Evolutionary conservation across 2,888 invertebrate genomes (phyloP), one percentile per base, ranked within the genome.

Genomic region (Thyatira batis): DNA sequence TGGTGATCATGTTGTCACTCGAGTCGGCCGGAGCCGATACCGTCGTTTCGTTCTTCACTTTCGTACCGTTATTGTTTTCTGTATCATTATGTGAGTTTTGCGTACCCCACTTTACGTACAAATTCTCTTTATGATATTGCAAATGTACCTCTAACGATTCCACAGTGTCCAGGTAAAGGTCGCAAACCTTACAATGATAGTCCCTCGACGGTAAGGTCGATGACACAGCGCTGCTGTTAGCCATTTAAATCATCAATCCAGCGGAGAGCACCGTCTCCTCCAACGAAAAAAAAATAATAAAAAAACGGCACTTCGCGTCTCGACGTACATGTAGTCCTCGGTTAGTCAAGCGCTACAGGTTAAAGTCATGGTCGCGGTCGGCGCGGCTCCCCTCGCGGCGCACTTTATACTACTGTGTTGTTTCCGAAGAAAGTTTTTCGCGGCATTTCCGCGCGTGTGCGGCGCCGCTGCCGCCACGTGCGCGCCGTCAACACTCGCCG

Each of bases 111-210:
- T 95, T 95, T 63, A 93, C 94, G 76, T 95, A 89, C 69, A 96
- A 89, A 78, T 95, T 95, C 77, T 96, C 95, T 82, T 96, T 95
- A 75, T 96, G 95, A 84, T 96, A 96, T 77, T 95, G 95, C 72
- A 96, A 90, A 87, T 96, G 96, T 63, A 96, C 96, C 74, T 96
- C 95, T 66, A 96, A 92, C 57, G 96, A 96, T 74, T 95, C 95
- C 57, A 94, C 93, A 69, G 95, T 95, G 81, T 96, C 95, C 79
- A 96, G 94, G 75, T 93, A 94, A 65, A 96, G 88, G 73, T 94
- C 95, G 89, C 96, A 96, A 84, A 95, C 94, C 85, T 95, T 95
- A 89, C 96, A 96, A 80, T 94, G 94, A 82, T 94, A 94, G 71
- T 94, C 93, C 78, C 92, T 92, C 85, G 93, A 84, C 87, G 93